Evolutionary conservation across 2,888 invertebrate species (phyloP).

Genomic region (Ennomos fuscantarius): DNA sequence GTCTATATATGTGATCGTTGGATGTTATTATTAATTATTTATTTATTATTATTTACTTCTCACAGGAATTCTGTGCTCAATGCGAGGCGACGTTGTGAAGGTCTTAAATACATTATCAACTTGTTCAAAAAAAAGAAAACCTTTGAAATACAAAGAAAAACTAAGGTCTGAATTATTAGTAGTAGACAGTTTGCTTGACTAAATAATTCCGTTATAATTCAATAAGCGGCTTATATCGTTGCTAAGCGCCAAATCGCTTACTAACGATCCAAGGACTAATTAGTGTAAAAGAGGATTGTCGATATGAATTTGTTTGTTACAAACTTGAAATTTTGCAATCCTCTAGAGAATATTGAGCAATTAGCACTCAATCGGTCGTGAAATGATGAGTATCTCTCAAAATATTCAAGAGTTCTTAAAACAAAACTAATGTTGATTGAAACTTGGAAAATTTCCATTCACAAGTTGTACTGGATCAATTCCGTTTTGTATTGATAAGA

Average conservation of each 20-base stretch:
- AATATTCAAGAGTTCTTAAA: slow-evolving; percentile 19
- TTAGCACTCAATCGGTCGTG: slow-evolving; percentile 17
- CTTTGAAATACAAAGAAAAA: no score
- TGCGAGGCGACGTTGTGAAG: no score
- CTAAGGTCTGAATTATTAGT: background rate
- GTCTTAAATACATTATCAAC: no score
- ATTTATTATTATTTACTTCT: no score
- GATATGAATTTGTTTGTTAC: slow-evolving; percentile 5
- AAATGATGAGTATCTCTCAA: slow-evolving; percentile 22
- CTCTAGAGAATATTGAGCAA: slow-evolving; percentile 4
- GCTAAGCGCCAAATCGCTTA: background rate
- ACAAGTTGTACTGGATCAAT: background rate
- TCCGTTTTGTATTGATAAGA: slow-evolving; percentile 5
- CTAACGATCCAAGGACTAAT: background rate
- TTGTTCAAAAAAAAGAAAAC: no score
- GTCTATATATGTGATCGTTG: no score
- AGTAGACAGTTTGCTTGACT: background rate
- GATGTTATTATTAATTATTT: no score
- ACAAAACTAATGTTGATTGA: slow-evolving; percentile 23
- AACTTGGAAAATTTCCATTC: slow-evolving; percentile 16
- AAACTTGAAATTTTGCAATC: slow-evolving; percentile 2
- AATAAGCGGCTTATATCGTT: background rate
- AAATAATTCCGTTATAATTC: no score
- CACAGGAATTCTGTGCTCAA: no score
- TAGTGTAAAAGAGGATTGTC: slow-evolving; percentile 1